phyloP scores from a whole-genome alignment of 1,140 invertebrate genomes.

The Neelides sp. region DNA sequence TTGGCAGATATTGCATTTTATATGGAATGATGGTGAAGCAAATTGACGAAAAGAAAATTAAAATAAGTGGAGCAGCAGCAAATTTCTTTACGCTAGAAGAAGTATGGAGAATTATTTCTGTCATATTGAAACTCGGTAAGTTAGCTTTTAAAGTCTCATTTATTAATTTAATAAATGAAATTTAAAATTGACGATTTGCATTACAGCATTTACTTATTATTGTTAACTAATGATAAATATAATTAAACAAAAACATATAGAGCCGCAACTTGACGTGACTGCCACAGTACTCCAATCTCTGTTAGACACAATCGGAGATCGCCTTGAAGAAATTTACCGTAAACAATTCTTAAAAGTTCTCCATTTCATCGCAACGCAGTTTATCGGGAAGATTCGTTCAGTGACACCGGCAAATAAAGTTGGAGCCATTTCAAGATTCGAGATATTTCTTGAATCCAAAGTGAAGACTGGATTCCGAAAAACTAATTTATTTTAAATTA shows the following conservation, averaged over 20 bases:
- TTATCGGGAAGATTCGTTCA: constrained; percentile 14
- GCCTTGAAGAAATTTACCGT: constrained; percentile 6
- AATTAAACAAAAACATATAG: constrained; percentile 10
- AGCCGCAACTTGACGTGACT: constrained; percentile 27
- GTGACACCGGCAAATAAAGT: constrained; percentile 17
- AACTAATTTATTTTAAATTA: too few species aligned
- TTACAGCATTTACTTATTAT: too few species aligned
- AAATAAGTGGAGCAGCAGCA: constrained; percentile 6
- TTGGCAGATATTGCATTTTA: constrained; percentile 23
- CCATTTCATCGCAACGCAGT: constrained; percentile 3
- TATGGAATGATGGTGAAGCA: constrained; percentile 28
- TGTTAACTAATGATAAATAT: not conserved
- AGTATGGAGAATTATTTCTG: constrained; percentile 25
- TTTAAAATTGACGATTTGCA: too few species aligned
- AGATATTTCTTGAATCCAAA: constrained; percentile 21
- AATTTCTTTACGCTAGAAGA: constrained; percentile 22
- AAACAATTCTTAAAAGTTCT: constrained; percentile 21
- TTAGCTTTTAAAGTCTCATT: not conserved
- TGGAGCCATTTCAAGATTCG: constrained; percentile 16
- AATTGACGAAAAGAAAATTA: not conserved
- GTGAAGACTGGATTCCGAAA: too few species aligned
- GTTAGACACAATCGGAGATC: constrained; percentile 19
- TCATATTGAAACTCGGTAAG: constrained; percentile 23
- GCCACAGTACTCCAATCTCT: constrained; percentile 19
- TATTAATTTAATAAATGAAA: too few species aligned